Evolutionary conservation across 2,888 invertebrate species (phyloP).

Genomic region (Plemyria rubiginata): DNA sequence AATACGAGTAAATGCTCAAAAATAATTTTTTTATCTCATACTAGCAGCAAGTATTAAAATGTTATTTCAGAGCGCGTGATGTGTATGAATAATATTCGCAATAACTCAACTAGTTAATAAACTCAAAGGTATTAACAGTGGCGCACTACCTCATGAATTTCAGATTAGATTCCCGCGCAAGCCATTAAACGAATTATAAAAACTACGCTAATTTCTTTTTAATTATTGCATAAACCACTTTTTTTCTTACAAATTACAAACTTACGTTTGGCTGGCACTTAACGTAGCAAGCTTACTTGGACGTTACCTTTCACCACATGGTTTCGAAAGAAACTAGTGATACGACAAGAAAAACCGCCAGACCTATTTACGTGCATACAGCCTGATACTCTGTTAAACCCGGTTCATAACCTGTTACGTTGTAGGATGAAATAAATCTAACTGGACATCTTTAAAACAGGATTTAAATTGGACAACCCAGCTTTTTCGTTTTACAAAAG

Average conservation of each 20-base stretch:
- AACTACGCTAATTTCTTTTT: conserved; percentile 33
- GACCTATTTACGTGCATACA: too few species aligned
- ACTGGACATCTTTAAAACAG: background rate
- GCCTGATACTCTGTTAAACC: too few species aligned
- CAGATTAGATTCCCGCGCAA: conserved; percentile 29
- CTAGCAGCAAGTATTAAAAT: too few species aligned
- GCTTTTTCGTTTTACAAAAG: conserved; percentile 1
- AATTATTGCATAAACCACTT: conserved; percentile 14
- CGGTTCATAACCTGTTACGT: too few species aligned
- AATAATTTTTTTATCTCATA: too few species aligned
- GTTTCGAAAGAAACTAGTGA: too few species aligned
- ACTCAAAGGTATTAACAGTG: background rate
- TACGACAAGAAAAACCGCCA: too few species aligned
- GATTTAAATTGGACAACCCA: background rate
- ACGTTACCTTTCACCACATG: too few species aligned
- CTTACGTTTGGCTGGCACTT: background rate
- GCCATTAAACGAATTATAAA: conserved; percentile 30
- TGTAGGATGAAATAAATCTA: too few species aligned
- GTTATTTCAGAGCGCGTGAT: too few species aligned
- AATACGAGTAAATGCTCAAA: too few species aligned
- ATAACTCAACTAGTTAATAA: background rate
- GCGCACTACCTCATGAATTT: conserved; percentile 30
- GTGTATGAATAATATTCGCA: background rate
- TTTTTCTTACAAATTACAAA: background rate
- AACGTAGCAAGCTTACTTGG: too few species aligned